Percentiles rank a stretch among this genome's conserved stretches.
Evolutionary conservation across 2,888 invertebrate species (phyloP).

Genomic region (Nymphalis polychloros): DNA sequence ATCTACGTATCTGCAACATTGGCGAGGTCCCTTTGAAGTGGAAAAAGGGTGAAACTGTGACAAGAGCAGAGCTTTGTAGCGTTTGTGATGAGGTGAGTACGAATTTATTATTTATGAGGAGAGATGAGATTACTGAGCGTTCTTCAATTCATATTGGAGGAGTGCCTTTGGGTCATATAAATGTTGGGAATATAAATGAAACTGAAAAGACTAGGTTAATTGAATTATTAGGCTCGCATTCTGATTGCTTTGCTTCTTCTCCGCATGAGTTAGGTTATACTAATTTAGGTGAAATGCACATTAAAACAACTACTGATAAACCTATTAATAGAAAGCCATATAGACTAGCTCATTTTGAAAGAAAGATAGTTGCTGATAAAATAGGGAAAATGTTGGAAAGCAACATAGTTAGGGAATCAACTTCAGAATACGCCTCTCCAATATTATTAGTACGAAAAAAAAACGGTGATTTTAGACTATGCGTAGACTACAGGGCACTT

Average conservation of each 20-base stretch:
- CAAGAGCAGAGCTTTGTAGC: not conserved
- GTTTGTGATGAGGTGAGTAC: not conserved
- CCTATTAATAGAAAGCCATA: constrained; percentile 23
- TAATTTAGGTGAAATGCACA: constrained; percentile 39
- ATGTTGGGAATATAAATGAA: not conserved
- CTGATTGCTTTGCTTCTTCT: constrained; percentile 30
- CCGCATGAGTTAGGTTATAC: constrained; percentile 41
- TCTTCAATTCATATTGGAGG: not conserved
- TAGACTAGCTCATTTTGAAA: too few species aligned
- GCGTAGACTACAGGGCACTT: too few species aligned
- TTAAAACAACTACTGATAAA: constrained; percentile 23
- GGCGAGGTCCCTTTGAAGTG: not conserved
- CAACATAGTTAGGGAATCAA: too few species aligned
- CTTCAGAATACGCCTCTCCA: too few species aligned
- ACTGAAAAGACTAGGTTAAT: constrained; percentile 8
- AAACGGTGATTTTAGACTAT: too few species aligned
- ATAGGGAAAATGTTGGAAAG: too few species aligned
- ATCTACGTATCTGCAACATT: not conserved
- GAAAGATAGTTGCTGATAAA: too few species aligned
- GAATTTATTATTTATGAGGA: not conserved
- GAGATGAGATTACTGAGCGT: not conserved
- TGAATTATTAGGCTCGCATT: constrained; percentile 24
- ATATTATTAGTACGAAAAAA: too few species aligned
- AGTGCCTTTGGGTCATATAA: not conserved
- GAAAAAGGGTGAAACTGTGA: not conserved